Base-by-base conservation (phyloP, 1,140 invertebrate genomes). In the Coenobita brevimanus region DNA sequence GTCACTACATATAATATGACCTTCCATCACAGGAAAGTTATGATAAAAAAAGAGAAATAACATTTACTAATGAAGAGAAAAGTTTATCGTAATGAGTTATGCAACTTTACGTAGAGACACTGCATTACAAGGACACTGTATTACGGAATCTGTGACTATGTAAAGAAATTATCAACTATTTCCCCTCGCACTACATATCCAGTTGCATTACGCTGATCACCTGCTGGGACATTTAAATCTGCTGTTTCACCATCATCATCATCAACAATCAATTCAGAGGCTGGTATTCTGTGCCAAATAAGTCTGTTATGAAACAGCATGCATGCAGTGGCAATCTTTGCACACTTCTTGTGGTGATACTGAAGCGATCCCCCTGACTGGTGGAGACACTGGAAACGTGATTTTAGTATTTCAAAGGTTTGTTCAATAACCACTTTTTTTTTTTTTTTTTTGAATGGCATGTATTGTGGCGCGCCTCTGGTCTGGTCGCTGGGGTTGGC, bases 401-500 rank as follows among this genome's bases (percentile, higher is more conserved):
- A 15, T 30, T 69, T 69, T 8, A 69, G 67, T 17, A 30, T 17
- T 10, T 27, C 27, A 69, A 69, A 69, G 10, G 13, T 69, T 30
- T 69, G 67, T 69, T 69, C 67, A 17, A 69, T 69, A 17, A 15
- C 67, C 27, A 30, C 67, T n/a, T n/a, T n/a, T n/a, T n/a, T n/a
- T n/a, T n/a, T 17, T 27, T 15, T 69, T 10, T 69, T 17, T 27
- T 10, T 17, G 67, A 10, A 69, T 69, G 67, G 13, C 15, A 15
- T 10, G 8, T 69, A 30, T 69, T 69, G 27, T 30, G 27, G 15
- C 67, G 13, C 27, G 8, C 27, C 67, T 69, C 67, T 30, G 13
- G 13, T 69, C 13, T 10, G 13, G 15, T 30, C 10, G 27, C 67
- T 17, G n/a, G 67, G 67, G 8, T 69, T 30, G 10, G 15, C 67